Percentiles rank a stretch among this genome's conserved stretches.
Conservation (phyloP, 2,113 vertebrate genomes). For the Periophthalmodon schlosseri region DNA sequence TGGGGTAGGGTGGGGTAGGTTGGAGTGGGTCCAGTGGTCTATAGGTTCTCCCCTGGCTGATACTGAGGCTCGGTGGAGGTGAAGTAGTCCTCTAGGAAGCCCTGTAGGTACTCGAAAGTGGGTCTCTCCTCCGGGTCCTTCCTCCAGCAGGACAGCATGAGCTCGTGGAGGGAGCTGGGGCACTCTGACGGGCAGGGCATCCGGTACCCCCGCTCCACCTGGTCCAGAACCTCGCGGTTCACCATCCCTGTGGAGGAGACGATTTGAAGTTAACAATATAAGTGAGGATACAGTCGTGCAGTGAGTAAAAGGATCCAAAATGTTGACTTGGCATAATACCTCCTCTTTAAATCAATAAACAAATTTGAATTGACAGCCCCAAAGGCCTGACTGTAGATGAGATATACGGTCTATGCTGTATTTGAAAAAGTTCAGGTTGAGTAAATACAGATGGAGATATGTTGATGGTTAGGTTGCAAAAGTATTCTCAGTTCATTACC, state of each 20-base stretch:
- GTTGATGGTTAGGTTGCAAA: background rate
- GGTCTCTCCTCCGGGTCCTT: constrained; percentile 94
- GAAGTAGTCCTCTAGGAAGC: constrained; percentile 98
- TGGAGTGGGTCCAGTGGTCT: constrained; percentile 49
- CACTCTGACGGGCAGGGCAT: constrained; percentile 96
- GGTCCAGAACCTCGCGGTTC: constrained; percentile 96
- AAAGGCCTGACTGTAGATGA: background rate
- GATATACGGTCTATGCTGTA: background rate
- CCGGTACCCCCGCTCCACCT: constrained; percentile 95
- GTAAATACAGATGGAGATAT: background rate
- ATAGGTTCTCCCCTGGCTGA: constrained; percentile 96
- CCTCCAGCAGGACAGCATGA: constrained; percentile 97
- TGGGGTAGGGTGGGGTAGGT: background rate
- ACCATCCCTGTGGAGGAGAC: constrained; percentile 85
- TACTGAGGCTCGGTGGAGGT: constrained; percentile 98
- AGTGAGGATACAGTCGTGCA: background rate
- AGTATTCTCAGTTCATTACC: constrained; percentile 70
- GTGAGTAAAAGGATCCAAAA: no score
- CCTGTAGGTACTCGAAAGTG: constrained; percentile 97
- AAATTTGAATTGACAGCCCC: no score
- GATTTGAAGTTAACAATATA: background rate
- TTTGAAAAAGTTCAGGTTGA: no score
- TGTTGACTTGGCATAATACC: no score
- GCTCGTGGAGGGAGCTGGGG: constrained; percentile 92
- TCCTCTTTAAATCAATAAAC: no score